These are phyloP conservation scores for Halesus radiatus DNA, from an alignment of 1,140 invertebrate species.

Conservation along the genomic window DNA sequence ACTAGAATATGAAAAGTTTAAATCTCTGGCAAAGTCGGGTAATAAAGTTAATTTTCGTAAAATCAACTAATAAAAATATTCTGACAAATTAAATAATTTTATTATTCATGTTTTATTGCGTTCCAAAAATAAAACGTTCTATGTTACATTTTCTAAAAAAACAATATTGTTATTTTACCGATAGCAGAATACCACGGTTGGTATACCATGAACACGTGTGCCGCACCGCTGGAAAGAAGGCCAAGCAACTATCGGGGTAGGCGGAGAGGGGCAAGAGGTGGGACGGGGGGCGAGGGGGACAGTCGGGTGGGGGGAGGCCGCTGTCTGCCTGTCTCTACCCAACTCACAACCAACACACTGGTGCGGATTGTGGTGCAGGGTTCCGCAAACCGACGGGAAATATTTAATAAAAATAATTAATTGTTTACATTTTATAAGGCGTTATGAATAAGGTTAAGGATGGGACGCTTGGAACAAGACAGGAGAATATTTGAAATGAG, in stretches of 20 bases:
- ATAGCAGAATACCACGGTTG: conserved; percentile 31
- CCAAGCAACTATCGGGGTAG: conserved; percentile 43
- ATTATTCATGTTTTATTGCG: too few species aligned
- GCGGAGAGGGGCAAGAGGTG: not conserved
- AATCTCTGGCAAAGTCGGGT: too few species aligned
- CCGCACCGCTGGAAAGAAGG: conserved; percentile 54
- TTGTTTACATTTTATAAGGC: not conserved
- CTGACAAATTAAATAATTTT: too few species aligned
- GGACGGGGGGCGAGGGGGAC: not conserved
- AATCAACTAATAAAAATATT: too few species aligned
- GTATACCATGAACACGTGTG: conserved; percentile 53
- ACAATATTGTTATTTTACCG: too few species aligned
- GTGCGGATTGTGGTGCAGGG: not conserved
- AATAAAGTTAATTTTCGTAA: too few species aligned
- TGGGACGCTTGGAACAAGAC: too few species aligned
- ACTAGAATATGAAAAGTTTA: too few species aligned
- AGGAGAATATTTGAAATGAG: too few species aligned
- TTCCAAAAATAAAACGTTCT: too few species aligned
- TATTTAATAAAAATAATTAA: not conserved
- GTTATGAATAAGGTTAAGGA: not conserved
- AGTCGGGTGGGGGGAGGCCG: conserved; percentile 4
- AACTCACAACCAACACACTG: conserved; percentile 30
- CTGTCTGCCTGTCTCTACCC: conserved; percentile 51
- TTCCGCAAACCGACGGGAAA: conserved; percentile 19
- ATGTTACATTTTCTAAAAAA: too few species aligned